These are phyloP conservation scores for Actinemys pallida DNA, from an alignment of 2,113 vertebrate species.

Conservation along the genomic window DNA sequence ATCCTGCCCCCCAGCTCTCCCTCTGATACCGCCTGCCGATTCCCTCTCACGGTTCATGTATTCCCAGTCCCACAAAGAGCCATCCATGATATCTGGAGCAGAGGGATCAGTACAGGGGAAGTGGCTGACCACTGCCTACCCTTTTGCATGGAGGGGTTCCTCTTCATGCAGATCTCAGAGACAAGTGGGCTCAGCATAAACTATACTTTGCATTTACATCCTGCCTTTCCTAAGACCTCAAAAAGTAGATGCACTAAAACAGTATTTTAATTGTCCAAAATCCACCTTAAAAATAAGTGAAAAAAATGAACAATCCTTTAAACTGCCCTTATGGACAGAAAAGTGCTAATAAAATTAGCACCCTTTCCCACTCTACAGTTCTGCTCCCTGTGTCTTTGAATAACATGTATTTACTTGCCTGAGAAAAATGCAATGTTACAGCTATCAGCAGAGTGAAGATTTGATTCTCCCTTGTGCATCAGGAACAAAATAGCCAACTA, in stretches of 20 bases:
- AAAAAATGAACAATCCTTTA: too few relatives aligned
- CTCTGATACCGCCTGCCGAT: neutral
- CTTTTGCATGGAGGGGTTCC: neutral
- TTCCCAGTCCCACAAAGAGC: neutral
- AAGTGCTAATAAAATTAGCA: neutral
- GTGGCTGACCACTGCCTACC: neutral
- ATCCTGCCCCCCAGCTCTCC: neutral
- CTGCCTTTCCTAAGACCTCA: neutral
- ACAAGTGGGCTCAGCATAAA: neutral
- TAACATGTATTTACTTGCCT: neutral
- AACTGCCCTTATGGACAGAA: neutral
- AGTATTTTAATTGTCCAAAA: neutral
- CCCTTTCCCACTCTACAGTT: neutral
- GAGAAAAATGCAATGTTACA: neutral
- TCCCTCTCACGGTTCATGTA: too few relatives aligned
- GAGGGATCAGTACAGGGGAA: neutral
- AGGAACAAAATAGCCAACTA: neutral
- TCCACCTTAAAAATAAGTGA: neutral
- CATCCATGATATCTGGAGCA: neutral
- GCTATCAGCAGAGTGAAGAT: neutral
- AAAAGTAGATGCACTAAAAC: neutral
- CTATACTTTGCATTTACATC: neutral
- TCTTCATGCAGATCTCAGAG: neutral
- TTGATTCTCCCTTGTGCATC: neutral
- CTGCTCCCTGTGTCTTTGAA: neutral